Conservation (phyloP, 2,888 invertebrate species). For the Atherix ibis region DNA sequence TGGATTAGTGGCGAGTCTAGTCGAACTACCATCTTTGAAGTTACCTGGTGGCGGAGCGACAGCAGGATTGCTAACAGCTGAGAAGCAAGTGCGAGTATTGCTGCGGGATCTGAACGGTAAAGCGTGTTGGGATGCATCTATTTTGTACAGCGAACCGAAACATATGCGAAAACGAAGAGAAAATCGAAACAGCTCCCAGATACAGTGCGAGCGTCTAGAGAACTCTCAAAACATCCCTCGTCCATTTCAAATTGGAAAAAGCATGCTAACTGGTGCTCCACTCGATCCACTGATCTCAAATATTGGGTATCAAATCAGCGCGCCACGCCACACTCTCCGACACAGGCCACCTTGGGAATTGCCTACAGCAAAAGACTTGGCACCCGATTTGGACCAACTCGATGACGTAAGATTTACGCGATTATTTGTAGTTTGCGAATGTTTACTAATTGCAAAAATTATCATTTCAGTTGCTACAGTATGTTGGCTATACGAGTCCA, state of each 20-base stretch:
- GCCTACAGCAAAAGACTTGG: slow-evolving; percentile 65
- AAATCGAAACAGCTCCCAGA: slow-evolving; percentile 1
- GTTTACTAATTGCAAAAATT: too few relatives aligned
- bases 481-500: slow-evolving; percentile 82
- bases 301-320: slow-evolving; percentile 37
- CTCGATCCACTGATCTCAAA: slow-evolving; percentile 30
- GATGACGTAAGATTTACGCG: slow-evolving; percentile 58
- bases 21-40: slow-evolving; percentile 75
- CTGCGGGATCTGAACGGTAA: slow-evolving; percentile 85
- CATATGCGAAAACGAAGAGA: slow-evolving; percentile 9
- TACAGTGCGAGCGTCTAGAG: background rate
- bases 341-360: slow-evolving; percentile 59
- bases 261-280: slow-evolving; percentile 11
- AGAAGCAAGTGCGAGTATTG: slow-evolving; percentile 71
- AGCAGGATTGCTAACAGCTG: slow-evolving; percentile 60
- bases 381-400: slow-evolving; percentile 78
- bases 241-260: slow-evolving; percentile 12
- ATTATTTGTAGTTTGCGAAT: too few relatives aligned
- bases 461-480: slow-evolving; percentile 62
- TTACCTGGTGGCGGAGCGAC: slow-evolving; percentile 64
- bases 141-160: slow-evolving; percentile 64
- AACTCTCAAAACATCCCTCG: slow-evolving; percentile 6
- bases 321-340: slow-evolving; percentile 52
- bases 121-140: slow-evolving; percentile 91
- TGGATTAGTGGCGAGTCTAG: slow-evolving; percentile 68